A percentile compares a stretch with the other conserved stretches of the same genome.
phyloP scores from a whole-genome alignment of 2,888 invertebrate species.

The Ectobius pallidus region DNA sequence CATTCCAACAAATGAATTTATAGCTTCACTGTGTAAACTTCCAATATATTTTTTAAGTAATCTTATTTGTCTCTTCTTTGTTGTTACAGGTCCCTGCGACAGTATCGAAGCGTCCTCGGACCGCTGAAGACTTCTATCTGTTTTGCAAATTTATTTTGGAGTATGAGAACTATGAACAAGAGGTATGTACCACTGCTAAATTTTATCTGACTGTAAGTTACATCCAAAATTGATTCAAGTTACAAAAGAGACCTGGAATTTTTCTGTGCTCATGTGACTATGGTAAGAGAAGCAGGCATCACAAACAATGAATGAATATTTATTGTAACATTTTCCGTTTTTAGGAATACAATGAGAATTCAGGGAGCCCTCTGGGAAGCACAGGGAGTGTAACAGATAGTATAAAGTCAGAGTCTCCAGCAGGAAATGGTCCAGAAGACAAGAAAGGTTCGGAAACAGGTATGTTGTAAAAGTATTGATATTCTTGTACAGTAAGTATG shows the following conservation, averaged over 20 bases:
- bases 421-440: not conserved
- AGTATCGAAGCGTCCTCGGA: constrained; percentile 52
- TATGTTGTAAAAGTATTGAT: no score
- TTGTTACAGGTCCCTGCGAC: constrained; percentile 31
- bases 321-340: no score
- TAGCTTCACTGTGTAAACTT: no score
- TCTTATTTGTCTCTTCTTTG: not conserved
- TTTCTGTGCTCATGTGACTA: not conserved
- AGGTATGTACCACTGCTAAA: no score
- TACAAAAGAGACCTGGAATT: not conserved
- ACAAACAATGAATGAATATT: no score
- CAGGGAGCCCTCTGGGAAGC: constrained; percentile 58
- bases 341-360: constrained; percentile 49
- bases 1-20: no score
- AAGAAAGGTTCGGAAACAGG: constrained; percentile 45
- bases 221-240: no score
- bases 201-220: not conserved
- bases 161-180: constrained; percentile 61
- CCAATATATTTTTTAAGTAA: no score
- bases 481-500: no score
- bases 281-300: not conserved
- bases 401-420: constrained; percentile 40
- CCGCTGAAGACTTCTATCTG: constrained; percentile 60
- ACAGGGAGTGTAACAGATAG: constrained; percentile 56
- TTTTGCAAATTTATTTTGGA: constrained; percentile 62